Conservation (phyloP, 2,113 vertebrate genomes). For the Pituophis catenifer region DNA sequence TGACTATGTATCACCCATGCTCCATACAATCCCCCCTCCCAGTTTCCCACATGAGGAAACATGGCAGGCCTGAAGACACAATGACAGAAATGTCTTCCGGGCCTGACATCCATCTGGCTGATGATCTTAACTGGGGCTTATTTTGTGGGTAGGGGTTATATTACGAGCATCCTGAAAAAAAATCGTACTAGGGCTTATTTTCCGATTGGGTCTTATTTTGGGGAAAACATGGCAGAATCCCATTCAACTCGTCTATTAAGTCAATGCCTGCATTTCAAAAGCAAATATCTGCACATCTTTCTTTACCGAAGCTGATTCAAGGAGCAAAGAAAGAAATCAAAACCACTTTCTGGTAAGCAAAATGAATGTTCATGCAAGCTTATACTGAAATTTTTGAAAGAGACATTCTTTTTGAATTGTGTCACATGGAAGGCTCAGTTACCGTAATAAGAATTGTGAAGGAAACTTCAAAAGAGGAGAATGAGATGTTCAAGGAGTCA, state of each 20-base stretch:
- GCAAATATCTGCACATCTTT: not conserved
- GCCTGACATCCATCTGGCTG: too few relatives aligned
- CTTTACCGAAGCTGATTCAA: not conserved
- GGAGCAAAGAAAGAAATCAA: not conserved
- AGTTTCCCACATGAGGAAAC: too few relatives aligned
- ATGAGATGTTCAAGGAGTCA: not conserved
- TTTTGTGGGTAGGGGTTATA: too few relatives aligned
- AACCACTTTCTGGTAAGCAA: not conserved
- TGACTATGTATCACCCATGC: too few relatives aligned
- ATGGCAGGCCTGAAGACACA: too few relatives aligned
- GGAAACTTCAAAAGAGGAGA: not conserved
- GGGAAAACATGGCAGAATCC: not conserved
- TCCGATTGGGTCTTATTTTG: too few relatives aligned
- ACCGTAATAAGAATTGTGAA: not conserved
- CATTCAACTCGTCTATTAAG: not conserved
- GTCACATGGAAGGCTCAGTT: not conserved
- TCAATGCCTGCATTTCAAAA: not conserved
- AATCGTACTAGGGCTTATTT: too few relatives aligned
- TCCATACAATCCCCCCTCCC: too few relatives aligned
- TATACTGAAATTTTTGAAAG: not conserved
- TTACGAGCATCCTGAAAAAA: too few relatives aligned
- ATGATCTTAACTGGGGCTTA: too few relatives aligned
- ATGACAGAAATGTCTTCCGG: too few relatives aligned
- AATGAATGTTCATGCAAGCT: not conserved
- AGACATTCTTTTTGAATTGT: slow-evolving; percentile 21